These are phyloP conservation scores for Dicerorhinus sumatrensis DNA, from an alignment of 2,113 vertebrate species.

Conservation along the genomic window DNA sequence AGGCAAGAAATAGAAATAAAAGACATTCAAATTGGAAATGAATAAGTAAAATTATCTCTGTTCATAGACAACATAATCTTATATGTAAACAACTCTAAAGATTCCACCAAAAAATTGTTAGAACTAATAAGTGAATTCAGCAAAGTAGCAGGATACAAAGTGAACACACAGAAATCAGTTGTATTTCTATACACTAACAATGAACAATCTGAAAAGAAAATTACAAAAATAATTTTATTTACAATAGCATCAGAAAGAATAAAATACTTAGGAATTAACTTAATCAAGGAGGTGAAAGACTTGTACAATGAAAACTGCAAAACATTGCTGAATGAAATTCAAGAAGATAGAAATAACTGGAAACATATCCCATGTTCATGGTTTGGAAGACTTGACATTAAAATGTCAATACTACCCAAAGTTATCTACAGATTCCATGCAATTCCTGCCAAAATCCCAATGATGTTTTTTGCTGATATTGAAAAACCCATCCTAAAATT, in stretches of 20 bases:
- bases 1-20: background rate
- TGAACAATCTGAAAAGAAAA: background rate
- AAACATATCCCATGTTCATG: too few relatives aligned
- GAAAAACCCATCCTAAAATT: too few relatives aligned
- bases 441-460: too few relatives aligned
- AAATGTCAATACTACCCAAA: too few relatives aligned
- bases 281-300: background rate
- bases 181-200: background rate
- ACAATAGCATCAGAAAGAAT: background rate
- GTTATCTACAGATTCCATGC: too few relatives aligned
- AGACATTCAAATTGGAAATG: background rate
- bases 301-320: background rate
- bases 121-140: background rate
- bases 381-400: too few relatives aligned
- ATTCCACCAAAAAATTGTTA: background rate
- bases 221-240: background rate
- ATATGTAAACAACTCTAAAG: background rate
- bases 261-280: background rate
- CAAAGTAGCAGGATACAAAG: background rate
- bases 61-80: background rate
- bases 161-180: background rate
- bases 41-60: background rate
- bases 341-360: too few relatives aligned
- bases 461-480: too few relatives aligned
- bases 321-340: background rate